Conservation (phyloP, 2,888 invertebrate species). For the Subacronicta megacephala region DNA sequence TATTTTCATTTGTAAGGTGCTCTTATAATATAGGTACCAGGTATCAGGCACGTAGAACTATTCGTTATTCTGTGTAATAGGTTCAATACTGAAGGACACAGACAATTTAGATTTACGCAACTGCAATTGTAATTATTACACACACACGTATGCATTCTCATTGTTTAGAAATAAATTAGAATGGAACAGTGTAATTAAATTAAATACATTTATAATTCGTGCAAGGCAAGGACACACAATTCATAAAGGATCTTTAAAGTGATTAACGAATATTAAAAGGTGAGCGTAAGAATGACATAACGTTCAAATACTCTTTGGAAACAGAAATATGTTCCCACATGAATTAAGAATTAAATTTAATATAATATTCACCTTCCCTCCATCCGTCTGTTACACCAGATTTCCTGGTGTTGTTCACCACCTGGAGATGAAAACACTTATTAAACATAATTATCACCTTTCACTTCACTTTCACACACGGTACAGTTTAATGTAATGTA, state of each 20-base stretch:
- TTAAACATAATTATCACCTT: slow-evolving; percentile 61
- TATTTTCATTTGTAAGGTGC: too few relatives aligned
- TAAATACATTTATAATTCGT: background rate
- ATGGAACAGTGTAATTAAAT: background rate
- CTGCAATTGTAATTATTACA: background rate
- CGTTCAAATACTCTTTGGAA: background rate
- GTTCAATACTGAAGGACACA: slow-evolving; percentile 1
- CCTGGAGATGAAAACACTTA: slow-evolving; percentile 76
- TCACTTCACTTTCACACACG: slow-evolving; percentile 63
- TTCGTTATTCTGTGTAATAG: too few relatives aligned
- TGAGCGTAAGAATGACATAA: background rate
- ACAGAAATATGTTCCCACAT: background rate
- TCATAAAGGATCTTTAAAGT: background rate
- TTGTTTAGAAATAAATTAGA: background rate
- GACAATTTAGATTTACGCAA: background rate
- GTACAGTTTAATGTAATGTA: slow-evolving; percentile 44
- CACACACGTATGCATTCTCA: background rate
- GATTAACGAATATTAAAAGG: background rate
- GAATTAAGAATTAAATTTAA: background rate
- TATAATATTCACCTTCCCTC: slow-evolving; percentile 82
- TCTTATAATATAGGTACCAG: too few relatives aligned
- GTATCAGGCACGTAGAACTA: too few relatives aligned
- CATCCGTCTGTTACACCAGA: slow-evolving; percentile 87
- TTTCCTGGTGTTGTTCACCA: slow-evolving; percentile 92
- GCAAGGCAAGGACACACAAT: background rate